These are phyloP conservation scores for Parnassius orleans DNA, from an alignment of 2,888 invertebrate species.

Conservation along the genomic window DNA sequence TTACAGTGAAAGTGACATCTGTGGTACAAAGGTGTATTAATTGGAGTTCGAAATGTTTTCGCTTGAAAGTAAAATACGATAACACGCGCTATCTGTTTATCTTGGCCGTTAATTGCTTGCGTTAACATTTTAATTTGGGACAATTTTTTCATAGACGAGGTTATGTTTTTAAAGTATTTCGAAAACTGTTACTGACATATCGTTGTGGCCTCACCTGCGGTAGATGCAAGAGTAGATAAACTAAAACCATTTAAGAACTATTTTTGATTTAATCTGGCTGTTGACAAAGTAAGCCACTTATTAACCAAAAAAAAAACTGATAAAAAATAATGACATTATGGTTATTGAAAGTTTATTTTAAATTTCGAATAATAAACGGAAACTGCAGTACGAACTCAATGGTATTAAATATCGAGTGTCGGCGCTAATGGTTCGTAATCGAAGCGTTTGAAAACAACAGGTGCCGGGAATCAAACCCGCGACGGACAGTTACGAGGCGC, in stretches of 20 bases:
- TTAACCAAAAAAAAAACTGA: too few species aligned
- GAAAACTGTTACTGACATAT: slow-evolving; percentile 10
- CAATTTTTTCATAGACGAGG: slow-evolving; percentile 23
- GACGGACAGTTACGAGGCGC: slow-evolving; percentile 60
- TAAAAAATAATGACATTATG: neutral
- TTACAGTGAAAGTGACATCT: slow-evolving; percentile 36
- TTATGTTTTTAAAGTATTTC: slow-evolving; percentile 5
- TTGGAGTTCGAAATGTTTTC: slow-evolving; percentile 65
- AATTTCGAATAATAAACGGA: slow-evolving; percentile 1
- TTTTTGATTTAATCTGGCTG: neutral
- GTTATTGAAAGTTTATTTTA: slow-evolving; percentile 2
- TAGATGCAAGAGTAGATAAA: slow-evolving; percentile 18
- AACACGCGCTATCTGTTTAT: slow-evolving; percentile 42
- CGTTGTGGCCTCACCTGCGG: slow-evolving; percentile 10
- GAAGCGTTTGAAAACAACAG: slow-evolving; percentile 75
- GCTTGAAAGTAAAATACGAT: slow-evolving; percentile 54
- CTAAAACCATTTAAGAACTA: neutral
- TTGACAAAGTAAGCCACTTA: neutral
- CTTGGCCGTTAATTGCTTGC: slow-evolving; percentile 30
- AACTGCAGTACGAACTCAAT: slow-evolving; percentile 32
- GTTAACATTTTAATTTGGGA: slow-evolving; percentile 29
- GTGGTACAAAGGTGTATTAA: slow-evolving; percentile 61
- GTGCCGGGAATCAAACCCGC: slow-evolving; percentile 72
- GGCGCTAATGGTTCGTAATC: slow-evolving; percentile 72
- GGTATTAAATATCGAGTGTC: slow-evolving; percentile 67